Conservation (phyloP, 2,113 vertebrate genomes). For the Podarcis cretensis region DNA sequence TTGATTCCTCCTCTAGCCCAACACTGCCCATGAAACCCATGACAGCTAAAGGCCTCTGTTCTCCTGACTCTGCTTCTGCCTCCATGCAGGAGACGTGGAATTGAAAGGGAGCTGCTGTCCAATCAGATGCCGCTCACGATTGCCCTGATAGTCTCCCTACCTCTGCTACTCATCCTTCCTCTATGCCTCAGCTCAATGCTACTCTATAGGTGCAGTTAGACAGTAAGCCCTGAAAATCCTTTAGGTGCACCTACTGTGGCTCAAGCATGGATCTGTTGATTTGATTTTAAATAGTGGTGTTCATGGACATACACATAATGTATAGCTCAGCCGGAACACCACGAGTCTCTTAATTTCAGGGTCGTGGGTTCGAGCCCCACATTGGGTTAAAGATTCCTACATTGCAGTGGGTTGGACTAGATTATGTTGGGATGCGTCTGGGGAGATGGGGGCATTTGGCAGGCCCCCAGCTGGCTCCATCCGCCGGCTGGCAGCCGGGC, state of each 20-base stretch:
- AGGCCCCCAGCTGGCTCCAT: too few species aligned
- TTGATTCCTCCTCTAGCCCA: neutral
- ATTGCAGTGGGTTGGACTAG: too few species aligned
- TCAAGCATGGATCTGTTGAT: too few species aligned
- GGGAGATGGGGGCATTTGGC: too few species aligned
- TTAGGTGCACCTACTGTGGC: neutral
- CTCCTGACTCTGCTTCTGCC: neutral
- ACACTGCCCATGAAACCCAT: neutral
- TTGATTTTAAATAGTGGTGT: too few species aligned
- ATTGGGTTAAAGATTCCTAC: too few species aligned
- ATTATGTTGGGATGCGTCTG: too few species aligned
- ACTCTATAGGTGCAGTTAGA: neutral
- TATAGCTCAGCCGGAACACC: too few species aligned
- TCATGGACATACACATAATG: too few species aligned
- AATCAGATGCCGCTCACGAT: neutral
- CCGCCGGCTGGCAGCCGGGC: too few species aligned
- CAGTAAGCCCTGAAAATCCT: neutral
- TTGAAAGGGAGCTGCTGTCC: neutral
- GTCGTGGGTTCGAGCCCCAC: too few species aligned
- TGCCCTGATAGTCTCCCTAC: neutral
- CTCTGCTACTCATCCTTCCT: neutral
- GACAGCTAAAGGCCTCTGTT: neutral
- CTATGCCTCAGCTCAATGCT: neutral
- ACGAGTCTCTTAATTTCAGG: too few species aligned
- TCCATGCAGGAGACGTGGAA: neutral